Percentiles rank a stretch among this genome's conserved stretches.
Evolutionary conservation across 2,888 invertebrate species (phyloP).

Genomic region (Elmis aenea): DNA sequence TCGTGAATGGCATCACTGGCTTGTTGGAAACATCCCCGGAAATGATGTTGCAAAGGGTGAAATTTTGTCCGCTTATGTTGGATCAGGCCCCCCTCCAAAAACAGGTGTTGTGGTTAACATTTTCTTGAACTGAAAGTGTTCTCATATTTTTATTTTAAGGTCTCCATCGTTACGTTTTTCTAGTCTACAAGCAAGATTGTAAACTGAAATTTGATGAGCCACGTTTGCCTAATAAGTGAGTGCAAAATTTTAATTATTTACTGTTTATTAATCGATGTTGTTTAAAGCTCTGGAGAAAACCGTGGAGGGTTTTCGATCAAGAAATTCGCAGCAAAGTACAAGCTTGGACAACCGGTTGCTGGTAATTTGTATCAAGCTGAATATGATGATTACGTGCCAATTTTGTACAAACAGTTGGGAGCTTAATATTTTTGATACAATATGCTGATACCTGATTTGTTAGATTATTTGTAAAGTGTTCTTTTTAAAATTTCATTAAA

Average conservation of each 20-base stretch:
- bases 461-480: no score
- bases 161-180: constrained; percentile 66
- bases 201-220: constrained; percentile 40
- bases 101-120: no score
- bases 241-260: not conserved
- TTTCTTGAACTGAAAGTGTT: no score
- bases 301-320: constrained; percentile 50
- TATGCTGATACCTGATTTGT: not conserved
- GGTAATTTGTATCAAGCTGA: constrained; percentile 58
- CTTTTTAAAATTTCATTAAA: no score
- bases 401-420: constrained; percentile 3
- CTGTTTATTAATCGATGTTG: not conserved
- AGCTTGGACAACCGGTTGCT: constrained; percentile 55
- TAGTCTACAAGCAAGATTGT: constrained; percentile 62
- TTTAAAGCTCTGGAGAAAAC: constrained; percentile 17
- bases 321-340: constrained; percentile 55
- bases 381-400: constrained; percentile 55
- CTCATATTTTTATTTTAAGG: constrained; percentile 45
- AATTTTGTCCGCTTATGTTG: constrained; percentile 58
- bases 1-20: constrained; percentile 75
- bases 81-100: constrained; percentile 66
- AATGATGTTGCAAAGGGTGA: constrained; percentile 60
- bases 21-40: constrained; percentile 70
- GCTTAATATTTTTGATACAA: not conserved
- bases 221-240: not conserved